Conservation (phyloP, 2,797 vertebrate species). For the Neosilurus mollespiculum region DNA sequence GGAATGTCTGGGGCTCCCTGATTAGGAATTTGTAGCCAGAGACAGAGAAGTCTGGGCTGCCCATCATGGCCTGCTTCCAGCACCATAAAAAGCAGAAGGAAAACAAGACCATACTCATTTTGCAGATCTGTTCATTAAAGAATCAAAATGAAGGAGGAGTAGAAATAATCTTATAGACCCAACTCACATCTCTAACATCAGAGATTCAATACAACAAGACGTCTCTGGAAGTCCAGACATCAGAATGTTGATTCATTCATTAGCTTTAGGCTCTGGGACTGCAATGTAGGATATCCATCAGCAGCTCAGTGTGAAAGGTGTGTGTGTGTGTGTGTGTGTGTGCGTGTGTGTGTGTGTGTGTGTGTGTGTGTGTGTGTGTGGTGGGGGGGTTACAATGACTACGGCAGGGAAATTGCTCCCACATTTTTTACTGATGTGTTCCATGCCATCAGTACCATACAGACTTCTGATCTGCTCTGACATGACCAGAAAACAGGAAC, state of each 20-base stretch:
- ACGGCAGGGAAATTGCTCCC: conserved; percentile 39
- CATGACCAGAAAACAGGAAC: conserved; percentile 22
- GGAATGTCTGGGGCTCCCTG: not conserved
- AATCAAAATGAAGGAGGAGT: not conserved
- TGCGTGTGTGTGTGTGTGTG: too few relatives aligned
- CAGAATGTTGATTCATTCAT: conserved; percentile 27
- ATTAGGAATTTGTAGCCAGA: not conserved
- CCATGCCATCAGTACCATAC: conserved; percentile 27
- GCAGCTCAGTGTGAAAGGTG: conserved; percentile 26
- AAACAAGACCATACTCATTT: not conserved
- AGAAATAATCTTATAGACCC: not conserved
- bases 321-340: too few relatives aligned
- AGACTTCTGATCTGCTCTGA: conserved; percentile 25
- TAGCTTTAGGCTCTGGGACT: conserved; percentile 19
- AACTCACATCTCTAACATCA: not conserved
- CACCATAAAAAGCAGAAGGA: not conserved
- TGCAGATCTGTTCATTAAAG: not conserved
- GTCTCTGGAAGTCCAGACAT: conserved; percentile 11
- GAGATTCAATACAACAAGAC: not conserved
- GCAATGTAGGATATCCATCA: conserved; percentile 39
- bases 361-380: too few relatives aligned
- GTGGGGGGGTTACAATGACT: not conserved
- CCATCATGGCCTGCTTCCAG: not conserved
- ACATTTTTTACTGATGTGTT: conserved; percentile 33
- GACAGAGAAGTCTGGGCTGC: not conserved